Evolutionary conservation across 2,888 invertebrate species (phyloP).

Genomic region (Congeria kusceri): DNA sequence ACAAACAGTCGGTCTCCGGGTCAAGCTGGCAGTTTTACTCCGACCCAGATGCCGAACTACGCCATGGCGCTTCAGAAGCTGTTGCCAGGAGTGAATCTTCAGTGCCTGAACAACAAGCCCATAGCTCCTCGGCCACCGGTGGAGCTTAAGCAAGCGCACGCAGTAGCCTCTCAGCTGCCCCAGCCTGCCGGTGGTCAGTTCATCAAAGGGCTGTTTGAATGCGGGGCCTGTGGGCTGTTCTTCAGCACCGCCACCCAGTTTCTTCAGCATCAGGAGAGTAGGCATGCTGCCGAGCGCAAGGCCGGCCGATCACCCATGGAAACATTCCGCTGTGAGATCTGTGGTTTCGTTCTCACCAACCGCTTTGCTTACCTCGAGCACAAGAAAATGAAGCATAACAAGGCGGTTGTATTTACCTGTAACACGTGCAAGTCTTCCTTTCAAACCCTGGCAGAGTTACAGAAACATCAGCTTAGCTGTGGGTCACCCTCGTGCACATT

Average conservation of each 20-base stretch:
- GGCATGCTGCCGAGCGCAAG: constrained; percentile 25
- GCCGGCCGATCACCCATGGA: constrained; percentile 53
- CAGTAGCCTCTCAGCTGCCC: not conserved
- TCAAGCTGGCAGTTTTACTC: not conserved
- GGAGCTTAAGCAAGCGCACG: too few species aligned
- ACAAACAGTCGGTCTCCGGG: constrained; percentile 15
- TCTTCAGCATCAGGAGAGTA: constrained; percentile 49
- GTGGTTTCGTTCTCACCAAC: constrained; percentile 59
- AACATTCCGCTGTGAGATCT: constrained; percentile 60
- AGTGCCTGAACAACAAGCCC: constrained; percentile 8
- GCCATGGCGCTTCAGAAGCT: constrained; percentile 36
- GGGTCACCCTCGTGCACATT: constrained; percentile 31
- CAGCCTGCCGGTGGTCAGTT: not conserved
- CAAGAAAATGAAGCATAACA: constrained; percentile 60
- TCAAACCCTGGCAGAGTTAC: too few species aligned
- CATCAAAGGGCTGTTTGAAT: constrained; percentile 61
- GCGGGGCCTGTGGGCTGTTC: constrained; percentile 60
- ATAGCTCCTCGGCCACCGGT: not conserved
- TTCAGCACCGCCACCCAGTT: constrained; percentile 58
- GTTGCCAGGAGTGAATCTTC: constrained; percentile 29
- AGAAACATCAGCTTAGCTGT: too few species aligned
- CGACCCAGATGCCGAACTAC: constrained; percentile 10
- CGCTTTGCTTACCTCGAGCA: constrained; percentile 61
- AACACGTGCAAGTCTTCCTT: too few species aligned
- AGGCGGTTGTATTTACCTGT: too few species aligned